Conservation (phyloP, 92 coral and sea anemone species). For the Siderastrea radians region DNA sequence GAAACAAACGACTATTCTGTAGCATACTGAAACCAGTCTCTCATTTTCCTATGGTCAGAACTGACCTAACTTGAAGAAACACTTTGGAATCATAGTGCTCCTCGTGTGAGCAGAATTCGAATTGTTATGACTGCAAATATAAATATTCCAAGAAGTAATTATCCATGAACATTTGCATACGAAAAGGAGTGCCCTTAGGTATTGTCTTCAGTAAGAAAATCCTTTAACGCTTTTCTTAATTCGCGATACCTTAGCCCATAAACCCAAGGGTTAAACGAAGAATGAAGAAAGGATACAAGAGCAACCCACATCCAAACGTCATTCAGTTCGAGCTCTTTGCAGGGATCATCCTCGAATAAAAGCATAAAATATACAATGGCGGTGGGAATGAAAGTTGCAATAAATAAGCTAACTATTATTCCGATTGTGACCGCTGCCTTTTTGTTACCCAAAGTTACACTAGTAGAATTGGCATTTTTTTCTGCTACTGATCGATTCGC, state of each 20-base stretch:
- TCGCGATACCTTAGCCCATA: constrained; percentile 66
- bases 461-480: background rate
- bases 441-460: constrained; percentile 36
- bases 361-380: constrained; percentile 62
- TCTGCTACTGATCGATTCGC: constrained; percentile 49
- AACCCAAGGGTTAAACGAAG: constrained; percentile 76
- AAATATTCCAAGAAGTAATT: background rate
- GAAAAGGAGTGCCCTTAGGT: background rate
- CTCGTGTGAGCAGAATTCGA: no score
- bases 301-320: constrained; percentile 75
- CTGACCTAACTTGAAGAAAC: no score
- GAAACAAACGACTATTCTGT: no score
- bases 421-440: constrained; percentile 65
- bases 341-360: constrained; percentile 42
- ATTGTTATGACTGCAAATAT: no score
- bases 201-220: background rate
- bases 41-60: no score
- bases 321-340: constrained; percentile 41
- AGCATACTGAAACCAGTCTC: no score
- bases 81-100: no score
- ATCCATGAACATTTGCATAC: background rate
- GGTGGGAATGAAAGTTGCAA: constrained; percentile 59
- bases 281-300: constrained; percentile 68
- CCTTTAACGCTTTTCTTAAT: constrained; percentile 49
- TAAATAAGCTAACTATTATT: constrained; percentile 52